These are phyloP conservation scores for Hydroisotoma schaefferi DNA, from an alignment of 2,888 invertebrate genomes.

Conservation along the genomic window DNA sequence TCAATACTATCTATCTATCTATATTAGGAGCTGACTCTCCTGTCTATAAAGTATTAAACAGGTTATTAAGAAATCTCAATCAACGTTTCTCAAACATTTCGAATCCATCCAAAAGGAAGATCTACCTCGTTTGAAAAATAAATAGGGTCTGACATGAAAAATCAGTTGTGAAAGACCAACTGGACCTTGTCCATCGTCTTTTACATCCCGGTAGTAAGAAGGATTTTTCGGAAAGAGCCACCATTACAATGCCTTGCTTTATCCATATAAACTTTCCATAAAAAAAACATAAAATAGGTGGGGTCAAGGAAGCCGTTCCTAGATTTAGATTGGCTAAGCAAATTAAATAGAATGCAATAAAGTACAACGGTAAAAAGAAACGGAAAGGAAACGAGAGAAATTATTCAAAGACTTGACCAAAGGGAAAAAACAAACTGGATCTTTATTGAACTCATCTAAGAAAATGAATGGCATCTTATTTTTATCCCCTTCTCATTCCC, in stretches of 20 bases:
- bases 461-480: not conserved
- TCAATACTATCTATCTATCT: too few species aligned
- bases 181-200: conserved; percentile 10
- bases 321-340: not conserved
- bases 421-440: conserved; percentile 19
- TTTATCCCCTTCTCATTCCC: not conserved
- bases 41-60: too few species aligned
- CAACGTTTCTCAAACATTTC: not conserved
- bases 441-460: conserved; percentile 17
- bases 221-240: conserved; percentile 1
- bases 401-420: conserved; percentile 13
- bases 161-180: conserved; percentile 5
- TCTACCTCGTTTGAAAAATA: conserved; percentile 13
- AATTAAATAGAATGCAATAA: conserved; percentile 15
- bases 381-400: conserved; percentile 8
- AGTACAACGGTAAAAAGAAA: conserved; percentile 23
- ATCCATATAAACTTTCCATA: too few species aligned
- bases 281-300: conserved; percentile 12
- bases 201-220: conserved; percentile 1
- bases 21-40: too few species aligned
- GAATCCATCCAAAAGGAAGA: not conserved
- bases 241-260: not conserved
- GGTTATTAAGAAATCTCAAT: not conserved
- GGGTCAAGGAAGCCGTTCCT: conserved; percentile 17
- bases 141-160: conserved; percentile 20